phyloP scores from a whole-genome alignment of 1,140 invertebrate species.

The Hydropsyche tenuis region DNA sequence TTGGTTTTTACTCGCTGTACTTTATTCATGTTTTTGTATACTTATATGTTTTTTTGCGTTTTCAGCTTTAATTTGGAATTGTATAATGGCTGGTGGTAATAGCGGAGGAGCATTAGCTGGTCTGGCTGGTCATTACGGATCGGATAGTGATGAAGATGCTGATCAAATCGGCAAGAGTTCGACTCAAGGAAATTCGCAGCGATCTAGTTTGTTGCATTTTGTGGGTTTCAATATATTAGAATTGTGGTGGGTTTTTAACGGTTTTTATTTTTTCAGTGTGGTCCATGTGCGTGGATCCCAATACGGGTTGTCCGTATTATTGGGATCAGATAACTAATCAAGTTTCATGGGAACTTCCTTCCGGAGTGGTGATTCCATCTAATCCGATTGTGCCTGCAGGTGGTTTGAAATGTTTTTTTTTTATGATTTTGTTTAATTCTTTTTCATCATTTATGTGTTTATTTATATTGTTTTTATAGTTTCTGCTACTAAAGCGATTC shows the following conservation, averaged over 20 bases:
- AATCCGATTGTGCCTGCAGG: neutral
- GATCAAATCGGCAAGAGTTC: neutral
- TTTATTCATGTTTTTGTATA: no score
- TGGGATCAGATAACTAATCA: constrained; percentile 62
- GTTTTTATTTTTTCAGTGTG: constrained; percentile 53
- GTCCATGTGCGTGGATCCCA: constrained; percentile 62
- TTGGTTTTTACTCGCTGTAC: no score
- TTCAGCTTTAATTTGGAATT: no score
- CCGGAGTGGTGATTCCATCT: constrained; percentile 50
- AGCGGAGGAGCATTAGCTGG: constrained; percentile 30
- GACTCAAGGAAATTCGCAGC: no score
- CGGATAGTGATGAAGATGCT: constrained; percentile 18
- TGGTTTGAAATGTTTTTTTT: neutral
- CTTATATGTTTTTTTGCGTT: no score
- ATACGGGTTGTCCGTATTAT: constrained; percentile 61
- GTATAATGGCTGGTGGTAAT: neutral
- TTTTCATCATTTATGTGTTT: neutral
- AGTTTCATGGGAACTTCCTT: constrained; percentile 61
- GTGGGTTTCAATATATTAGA: no score
- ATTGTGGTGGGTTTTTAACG: neutral
- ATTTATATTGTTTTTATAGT: neutral
- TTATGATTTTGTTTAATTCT: neutral
- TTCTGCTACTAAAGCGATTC: neutral
- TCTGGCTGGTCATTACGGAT: constrained; percentile 34
- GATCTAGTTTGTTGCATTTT: neutral